Percentiles rank a stretch among this genome's conserved stretches.
phyloP scores from a whole-genome alignment of 1,140 invertebrate genomes.

The Drosophila lowei region DNA sequence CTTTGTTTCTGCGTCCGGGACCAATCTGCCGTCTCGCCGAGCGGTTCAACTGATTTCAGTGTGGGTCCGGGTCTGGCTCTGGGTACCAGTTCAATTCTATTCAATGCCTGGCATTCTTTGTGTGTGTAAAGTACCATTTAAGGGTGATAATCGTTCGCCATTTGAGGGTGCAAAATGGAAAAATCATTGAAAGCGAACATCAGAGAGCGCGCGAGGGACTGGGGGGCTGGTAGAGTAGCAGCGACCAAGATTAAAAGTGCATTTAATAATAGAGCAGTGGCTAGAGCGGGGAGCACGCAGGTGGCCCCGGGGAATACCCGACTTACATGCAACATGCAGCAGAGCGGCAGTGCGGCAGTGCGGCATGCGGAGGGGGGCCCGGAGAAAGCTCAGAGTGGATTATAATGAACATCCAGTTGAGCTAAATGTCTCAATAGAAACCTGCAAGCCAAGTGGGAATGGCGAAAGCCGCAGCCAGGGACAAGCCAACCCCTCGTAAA shows the following conservation, averaged over 20 bases:
- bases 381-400: constrained; percentile 64
- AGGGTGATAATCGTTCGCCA: constrained; percentile 82
- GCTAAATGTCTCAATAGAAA: constrained; percentile 75
- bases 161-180: constrained; percentile 82
- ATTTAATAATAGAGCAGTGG: constrained; percentile 77
- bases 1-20: constrained; percentile 43
- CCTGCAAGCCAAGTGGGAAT: not conserved
- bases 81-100: constrained; percentile 69
- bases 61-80: constrained; percentile 4
- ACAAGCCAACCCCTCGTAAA: constrained; percentile 45
- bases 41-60: constrained; percentile 40
- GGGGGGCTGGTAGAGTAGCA: not conserved
- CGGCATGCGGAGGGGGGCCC: not conserved
- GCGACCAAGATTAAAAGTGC: constrained; percentile 79
- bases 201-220: constrained; percentile 14
- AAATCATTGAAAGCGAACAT: constrained; percentile 76
- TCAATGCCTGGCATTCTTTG: constrained; percentile 78
- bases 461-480: not conserved
- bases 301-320: constrained; percentile 71
- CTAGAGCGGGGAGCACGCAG: constrained; percentile 37
- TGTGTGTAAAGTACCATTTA: constrained; percentile 83
- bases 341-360: constrained; percentile 31
- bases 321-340: constrained; percentile 54
- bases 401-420: constrained; percentile 80
- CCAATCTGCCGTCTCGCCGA: constrained; percentile 45